phyloP scores from a whole-genome alignment of 2,113 vertebrate species.

The Ploceus nigricollis region DNA sequence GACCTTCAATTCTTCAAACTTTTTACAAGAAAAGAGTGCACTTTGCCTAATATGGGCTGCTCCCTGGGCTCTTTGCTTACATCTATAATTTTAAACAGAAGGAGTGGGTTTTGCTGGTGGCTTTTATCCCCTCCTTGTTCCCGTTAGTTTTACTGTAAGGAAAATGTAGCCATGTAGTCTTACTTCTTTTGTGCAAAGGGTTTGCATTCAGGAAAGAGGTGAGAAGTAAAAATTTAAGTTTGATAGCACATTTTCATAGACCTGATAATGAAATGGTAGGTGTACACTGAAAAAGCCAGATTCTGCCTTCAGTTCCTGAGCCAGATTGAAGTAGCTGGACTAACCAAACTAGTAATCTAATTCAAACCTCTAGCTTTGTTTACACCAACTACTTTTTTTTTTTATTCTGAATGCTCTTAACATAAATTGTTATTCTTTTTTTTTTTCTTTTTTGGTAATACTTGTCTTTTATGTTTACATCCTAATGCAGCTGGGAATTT shows the following conservation, averaged over 20 bases:
- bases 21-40: constrained; percentile 75
- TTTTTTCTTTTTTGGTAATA: not conserved
- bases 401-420: not conserved
- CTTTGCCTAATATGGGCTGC: constrained; percentile 76
- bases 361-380: not conserved
- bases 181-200: not conserved
- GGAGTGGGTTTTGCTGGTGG: constrained; percentile 52
- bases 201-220: not conserved
- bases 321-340: not conserved
- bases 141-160: constrained; percentile 34
- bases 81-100: constrained; percentile 70
- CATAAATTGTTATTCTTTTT: not conserved
- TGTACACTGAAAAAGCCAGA: not conserved
- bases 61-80: constrained; percentile 63
- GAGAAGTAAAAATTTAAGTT: not conserved
- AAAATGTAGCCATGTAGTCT: not conserved
- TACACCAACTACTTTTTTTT: not conserved
- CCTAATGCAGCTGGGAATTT: not conserved
- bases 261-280: not conserved
- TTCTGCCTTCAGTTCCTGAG: not conserved
- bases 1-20: constrained; percentile 63
- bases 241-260: not conserved
- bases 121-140: constrained; percentile 30
- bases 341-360: not conserved
- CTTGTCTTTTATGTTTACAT: not conserved